Conservation (phyloP, 2,113 vertebrate species). For the Oxyruncus cristatus region DNA sequence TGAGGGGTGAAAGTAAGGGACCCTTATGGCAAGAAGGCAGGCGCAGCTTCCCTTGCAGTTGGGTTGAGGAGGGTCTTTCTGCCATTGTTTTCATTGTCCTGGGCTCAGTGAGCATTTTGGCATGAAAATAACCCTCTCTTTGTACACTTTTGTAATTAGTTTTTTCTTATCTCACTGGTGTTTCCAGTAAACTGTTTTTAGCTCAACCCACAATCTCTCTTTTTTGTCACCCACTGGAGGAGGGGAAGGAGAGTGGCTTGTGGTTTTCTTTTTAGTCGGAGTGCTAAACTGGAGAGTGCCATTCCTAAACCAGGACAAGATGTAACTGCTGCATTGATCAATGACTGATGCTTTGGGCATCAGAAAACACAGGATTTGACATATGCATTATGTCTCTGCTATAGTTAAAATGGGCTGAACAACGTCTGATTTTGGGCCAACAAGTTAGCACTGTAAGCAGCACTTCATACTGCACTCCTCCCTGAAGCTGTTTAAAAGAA, state of each 20-base stretch:
- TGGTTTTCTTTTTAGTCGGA: neutral
- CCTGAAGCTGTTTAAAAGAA: neutral
- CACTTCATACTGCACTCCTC: neutral
- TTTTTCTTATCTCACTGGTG: neutral
- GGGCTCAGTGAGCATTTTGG: neutral
- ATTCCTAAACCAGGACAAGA: neutral
- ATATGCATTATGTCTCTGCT: neutral
- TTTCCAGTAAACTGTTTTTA: neutral
- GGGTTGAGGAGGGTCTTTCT: neutral
- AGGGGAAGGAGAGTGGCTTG: neutral
- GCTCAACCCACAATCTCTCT: neutral
- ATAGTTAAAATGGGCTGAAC: neutral
- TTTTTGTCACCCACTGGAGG: neutral
- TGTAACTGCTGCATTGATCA: neutral
- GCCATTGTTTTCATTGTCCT: neutral
- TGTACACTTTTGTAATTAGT: neutral
- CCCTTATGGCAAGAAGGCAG: neutral
- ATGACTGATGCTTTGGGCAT: neutral
- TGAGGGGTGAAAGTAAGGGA: neutral
- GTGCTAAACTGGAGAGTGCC: neutral
- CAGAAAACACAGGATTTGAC: neutral
- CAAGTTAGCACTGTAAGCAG: neutral
- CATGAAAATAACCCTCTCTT: neutral
- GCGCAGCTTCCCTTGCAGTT: neutral
- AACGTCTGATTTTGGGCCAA: neutral